Evolutionary conservation across 2,888 invertebrate species (phyloP), one percentile per base, ranked within the genome.

Genomic region (Lasioglossum villosulum): DNA sequence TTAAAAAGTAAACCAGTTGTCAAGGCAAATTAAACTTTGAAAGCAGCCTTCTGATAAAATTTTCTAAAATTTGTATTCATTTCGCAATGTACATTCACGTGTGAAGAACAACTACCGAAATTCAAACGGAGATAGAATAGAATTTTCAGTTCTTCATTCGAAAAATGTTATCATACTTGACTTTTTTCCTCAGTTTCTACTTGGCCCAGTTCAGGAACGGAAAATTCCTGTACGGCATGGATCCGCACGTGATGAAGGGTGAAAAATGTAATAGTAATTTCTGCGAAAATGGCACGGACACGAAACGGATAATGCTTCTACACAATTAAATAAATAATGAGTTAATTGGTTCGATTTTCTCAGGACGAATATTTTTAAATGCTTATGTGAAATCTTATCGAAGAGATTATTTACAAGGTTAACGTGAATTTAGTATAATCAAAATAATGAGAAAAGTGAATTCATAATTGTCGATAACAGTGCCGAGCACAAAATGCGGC

Each of bases 171-270:
- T 59, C 27, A 59, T 14, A 27, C 59, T 5, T 27, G 27, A 27
- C 14, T 27, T 59, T 27, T 27, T 59, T 27, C 27, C 12, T 14
- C 59, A 59, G 27, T 14, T 59, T 59, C 59, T 59, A 14, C 27
- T 59, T 59, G 59, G 59, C 59, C 59, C 59, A 59, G 59, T 59
- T 59, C 59, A 27, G 27, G 12, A 59, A 59, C 59, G 59, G 14
- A 59, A 59, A 59, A 59, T 59, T 59, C 59, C 14, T 59, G n/a
- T 59, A 59, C 27, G 1, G 14, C 27, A 5, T 14, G 59, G 56
- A 12, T 56, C n/a, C 56, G 59, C 59, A 14, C 27, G n/a, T 14
- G 59, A 14, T 59, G 4, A 59, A 27, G 27, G 5, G 27, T 59
- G 59, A 27, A 59, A 59, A 59, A 59, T 59, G 59, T 59, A 59